These are phyloP conservation scores for Porites lobata DNA, from an alignment of 92 coral and sea anemone genomes.

Conservation along the genomic window DNA sequence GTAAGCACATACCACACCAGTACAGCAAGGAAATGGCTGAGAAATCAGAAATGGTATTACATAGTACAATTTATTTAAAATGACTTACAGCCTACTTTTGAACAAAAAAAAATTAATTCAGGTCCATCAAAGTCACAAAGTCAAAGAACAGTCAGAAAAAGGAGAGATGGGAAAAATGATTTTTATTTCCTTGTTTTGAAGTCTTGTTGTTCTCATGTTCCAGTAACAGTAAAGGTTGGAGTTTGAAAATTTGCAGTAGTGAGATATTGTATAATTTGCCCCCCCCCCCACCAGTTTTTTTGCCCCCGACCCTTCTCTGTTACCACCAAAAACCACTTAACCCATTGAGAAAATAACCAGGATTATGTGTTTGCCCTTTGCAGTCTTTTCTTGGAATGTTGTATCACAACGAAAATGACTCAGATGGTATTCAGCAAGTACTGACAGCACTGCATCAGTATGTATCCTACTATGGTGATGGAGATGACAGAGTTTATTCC, in stretches of 20 bases:
- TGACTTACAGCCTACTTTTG: too few species aligned
- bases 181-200: conserved; percentile 24
- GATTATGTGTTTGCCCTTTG: conserved; percentile 22
- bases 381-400: conserved; percentile 73
- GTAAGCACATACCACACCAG: conserved; percentile 62
- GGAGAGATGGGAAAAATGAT: conserved; percentile 34
- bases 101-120: background rate
- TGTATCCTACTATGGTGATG: conserved; percentile 56
- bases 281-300: background rate
- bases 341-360: conserved; percentile 12
- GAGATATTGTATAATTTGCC: conserved; percentile 4
- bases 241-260: conserved; percentile 32
- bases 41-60: conserved; percentile 62
- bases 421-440: conserved; percentile 78
- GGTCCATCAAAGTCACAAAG: conserved; percentile 16
- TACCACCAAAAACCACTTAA: conserved; percentile 25
- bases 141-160: conserved; percentile 31
- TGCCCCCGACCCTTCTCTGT: background rate
- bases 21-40: conserved; percentile 56
- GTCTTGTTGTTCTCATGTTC: conserved; percentile 48
- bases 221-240: conserved; percentile 31
- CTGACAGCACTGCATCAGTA: conserved; percentile 54
- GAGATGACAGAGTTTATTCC: conserved; percentile 52
- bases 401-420: conserved; percentile 65
- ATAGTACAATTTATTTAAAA: background rate